A percentile compares a stretch with the other conserved stretches of the same genome.
Evolutionary conservation across 2,113 vertebrate species (phyloP).

Genomic region (Aldabrachelys gigantea): DNA sequence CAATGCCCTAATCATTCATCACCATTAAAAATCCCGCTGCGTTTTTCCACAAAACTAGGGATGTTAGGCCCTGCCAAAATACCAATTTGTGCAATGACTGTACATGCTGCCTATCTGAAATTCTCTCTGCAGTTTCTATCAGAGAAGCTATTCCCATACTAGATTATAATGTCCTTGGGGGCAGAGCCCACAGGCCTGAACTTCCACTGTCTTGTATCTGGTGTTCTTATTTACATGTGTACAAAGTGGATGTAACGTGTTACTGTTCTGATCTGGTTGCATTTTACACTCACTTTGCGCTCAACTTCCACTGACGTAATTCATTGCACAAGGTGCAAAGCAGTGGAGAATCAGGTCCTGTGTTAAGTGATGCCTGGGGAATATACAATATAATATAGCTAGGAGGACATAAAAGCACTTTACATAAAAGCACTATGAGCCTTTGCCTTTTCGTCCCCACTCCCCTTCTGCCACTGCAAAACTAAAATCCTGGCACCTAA

Average conservation of each 20-base stretch:
- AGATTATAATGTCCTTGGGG: not conserved
- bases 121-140: not conserved
- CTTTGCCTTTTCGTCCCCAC: not conserved
- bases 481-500: not conserved
- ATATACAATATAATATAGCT: not conserved
- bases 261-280: not conserved
- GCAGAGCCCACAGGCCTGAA: not conserved
- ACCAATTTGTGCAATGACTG: not conserved
- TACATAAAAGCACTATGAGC: not conserved
- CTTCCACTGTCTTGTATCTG: not conserved
- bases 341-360: not conserved
- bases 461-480: not conserved
- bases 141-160: not conserved
- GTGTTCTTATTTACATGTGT: not conserved
- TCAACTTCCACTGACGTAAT: not conserved
- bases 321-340: not conserved
- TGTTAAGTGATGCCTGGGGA: not conserved
- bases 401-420: not conserved
- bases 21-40: constrained; percentile 14
- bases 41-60: constrained; percentile 30
- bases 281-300: not conserved
- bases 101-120: constrained; percentile 1
- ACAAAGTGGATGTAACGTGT: not conserved
- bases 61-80: not conserved
- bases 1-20: constrained; percentile 3